Conservation (phyloP, 37 sponge, comb jelly and placozoan genomes). For the Eunapius fragilis region DNA sequence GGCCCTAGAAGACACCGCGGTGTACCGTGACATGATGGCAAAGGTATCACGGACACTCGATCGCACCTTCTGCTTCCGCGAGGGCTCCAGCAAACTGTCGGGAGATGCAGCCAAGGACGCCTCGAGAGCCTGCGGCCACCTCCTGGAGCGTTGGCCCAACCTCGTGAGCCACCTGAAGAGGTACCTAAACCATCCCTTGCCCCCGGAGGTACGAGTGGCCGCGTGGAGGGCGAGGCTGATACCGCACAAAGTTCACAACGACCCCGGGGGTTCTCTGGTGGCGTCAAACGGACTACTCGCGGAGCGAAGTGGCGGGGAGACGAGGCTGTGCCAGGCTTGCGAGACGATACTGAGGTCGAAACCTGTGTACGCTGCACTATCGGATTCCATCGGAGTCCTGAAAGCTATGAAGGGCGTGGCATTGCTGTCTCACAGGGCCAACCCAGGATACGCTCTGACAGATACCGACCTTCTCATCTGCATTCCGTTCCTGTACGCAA, state of each 20-base stretch:
- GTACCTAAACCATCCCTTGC: slow-evolving; percentile 18
- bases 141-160: slow-evolving; percentile 18
- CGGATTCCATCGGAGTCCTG: background rate
- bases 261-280: background rate
- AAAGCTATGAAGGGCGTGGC: slow-evolving; percentile 16
- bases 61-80: background rate
- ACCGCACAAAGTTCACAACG: background rate
- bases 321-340: slow-evolving; percentile 15
- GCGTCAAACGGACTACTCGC: background rate
- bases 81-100: background rate
- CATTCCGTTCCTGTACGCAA: slow-evolving; percentile 34
- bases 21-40: background rate
- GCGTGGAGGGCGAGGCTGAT: slow-evolving; percentile 16
- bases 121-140: slow-evolving; percentile 2
- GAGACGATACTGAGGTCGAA: slow-evolving; percentile 12
- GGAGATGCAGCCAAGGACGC: background rate
- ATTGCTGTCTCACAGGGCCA: background rate
- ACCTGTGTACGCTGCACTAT: background rate
- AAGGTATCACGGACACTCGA: background rate
- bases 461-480: slow-evolving; percentile 18
- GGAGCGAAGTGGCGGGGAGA: background rate
- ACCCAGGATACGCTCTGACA: background rate
- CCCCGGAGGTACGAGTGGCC: background rate
- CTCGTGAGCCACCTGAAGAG: background rate
- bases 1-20: background rate